A percentile compares a stretch with the other conserved stretches of the same genome.
Evolutionary conservation across 2,888 invertebrate genomes (phyloP).

Genomic region (Crioceris asparagi): DNA sequence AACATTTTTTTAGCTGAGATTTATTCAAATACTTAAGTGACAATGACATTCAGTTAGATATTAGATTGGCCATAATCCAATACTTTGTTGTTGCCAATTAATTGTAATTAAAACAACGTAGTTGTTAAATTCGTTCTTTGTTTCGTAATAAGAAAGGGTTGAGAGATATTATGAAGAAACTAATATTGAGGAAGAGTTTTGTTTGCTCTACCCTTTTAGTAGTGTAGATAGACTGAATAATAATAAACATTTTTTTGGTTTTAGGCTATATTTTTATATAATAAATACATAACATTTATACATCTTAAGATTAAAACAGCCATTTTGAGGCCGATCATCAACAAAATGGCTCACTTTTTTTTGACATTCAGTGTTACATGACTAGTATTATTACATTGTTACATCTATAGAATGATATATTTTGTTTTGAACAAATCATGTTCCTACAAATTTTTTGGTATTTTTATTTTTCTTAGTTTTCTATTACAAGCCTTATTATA

Average conservation of each 20-base stretch:
- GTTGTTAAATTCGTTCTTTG: too few species aligned
- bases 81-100: too few species aligned
- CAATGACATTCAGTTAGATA: too few species aligned
- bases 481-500: not conserved
- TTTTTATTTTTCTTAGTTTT: constrained; percentile 10
- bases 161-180: too few species aligned
- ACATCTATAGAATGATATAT: constrained; percentile 26
- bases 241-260: constrained; percentile 10
- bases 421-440: constrained; percentile 18
- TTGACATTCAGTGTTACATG: constrained; percentile 27
- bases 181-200: too few species aligned
- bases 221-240: too few species aligned
- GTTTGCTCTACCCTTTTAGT: too few species aligned
- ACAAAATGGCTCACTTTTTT: constrained; percentile 26
- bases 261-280: constrained; percentile 34
- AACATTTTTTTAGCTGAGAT: too few species aligned
- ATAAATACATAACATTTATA: constrained; percentile 40
- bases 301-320: constrained; percentile 25
- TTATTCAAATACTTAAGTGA: too few species aligned
- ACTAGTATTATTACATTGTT: constrained; percentile 25
- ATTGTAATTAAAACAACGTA: too few species aligned
- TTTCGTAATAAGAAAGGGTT: too few species aligned
- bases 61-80: too few species aligned
- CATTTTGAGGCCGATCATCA: constrained; percentile 25
- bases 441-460: constrained; percentile 18